Evolutionary conservation across 2,113 vertebrate species (phyloP), one percentile per base, ranked within the genome.

Genomic region (Camelus bactrianus): DNA sequence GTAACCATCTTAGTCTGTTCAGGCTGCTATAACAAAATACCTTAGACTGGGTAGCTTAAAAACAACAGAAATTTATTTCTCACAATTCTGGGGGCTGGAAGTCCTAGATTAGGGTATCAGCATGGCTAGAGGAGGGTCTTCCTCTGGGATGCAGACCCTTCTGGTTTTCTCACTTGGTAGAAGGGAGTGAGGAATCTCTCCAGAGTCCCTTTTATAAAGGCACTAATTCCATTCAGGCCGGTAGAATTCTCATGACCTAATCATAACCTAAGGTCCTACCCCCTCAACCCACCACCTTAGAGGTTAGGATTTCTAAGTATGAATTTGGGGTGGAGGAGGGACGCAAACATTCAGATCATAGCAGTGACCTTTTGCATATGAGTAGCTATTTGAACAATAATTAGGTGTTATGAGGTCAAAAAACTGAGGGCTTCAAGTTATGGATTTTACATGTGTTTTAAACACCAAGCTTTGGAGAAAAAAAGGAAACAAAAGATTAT

Each of bases 381-480:
- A 52, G 70, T 9, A 54, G 69, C 70, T 87, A 48, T 48, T 42
- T 54, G 35, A 64, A 20, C n/a, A 62, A 60, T 42, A 42, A 13
- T 70, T 32, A 75, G 24, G 32, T 84, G 22, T 30, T 60, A 38
- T 1, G 24, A 32, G n/a, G 30, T 94, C 77, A 85, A 80, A 48
- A 88, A 88, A 91, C 1, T 3, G 46, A 60, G n/a, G 13, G 16
- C n/a, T 88, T 92, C 65, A 54, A 77, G 38, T 83, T 20, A 69
- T 6, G 42, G 77, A 91, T 46, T 86, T 88, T 79, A 64, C 46
- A 64, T 81, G 28, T 50, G 9, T 95, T 81, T 64, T 60, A 84
- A 95, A 91, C 6, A 80, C 93, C 96, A 94, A 87, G 17, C 38
- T 97, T 95, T 70, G 54, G 67, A 89, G 28, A 91, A 11, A 13